These are phyloP conservation scores for Atrichornis clamosus DNA, from an alignment of 2,113 vertebrate species.

Conservation along the genomic window DNA sequence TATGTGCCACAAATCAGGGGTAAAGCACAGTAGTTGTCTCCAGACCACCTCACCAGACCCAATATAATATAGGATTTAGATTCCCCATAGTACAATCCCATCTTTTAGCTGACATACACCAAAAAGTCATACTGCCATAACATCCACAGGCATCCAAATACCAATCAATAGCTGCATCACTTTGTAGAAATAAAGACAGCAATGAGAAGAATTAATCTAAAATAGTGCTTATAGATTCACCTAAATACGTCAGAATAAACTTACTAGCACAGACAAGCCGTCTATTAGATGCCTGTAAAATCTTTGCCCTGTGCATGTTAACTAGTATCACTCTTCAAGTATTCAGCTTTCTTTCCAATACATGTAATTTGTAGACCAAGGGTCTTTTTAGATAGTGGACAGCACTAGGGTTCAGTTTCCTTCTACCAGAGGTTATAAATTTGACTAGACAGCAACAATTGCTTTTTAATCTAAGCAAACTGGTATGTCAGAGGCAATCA, in stretches of 20 bases:
- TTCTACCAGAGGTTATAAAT: constrained; percentile 71
- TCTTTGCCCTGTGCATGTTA: not conserved
- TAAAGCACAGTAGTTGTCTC: not conserved
- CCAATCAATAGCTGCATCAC: not conserved
- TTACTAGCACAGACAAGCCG: not conserved
- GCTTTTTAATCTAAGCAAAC: constrained; percentile 85
- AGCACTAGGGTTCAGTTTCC: constrained; percentile 59
- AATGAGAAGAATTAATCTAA: not conserved
- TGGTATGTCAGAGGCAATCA: constrained; percentile 76
- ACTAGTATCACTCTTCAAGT: not conserved
- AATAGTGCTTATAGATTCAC: not conserved
- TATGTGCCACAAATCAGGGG: not conserved
- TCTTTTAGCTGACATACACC: not conserved
- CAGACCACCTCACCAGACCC: not conserved
- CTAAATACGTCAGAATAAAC: not conserved
- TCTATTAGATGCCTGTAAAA: not conserved
- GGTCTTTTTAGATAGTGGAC: constrained; percentile 61
- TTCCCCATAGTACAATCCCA: not conserved
- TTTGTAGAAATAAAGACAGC: not conserved
- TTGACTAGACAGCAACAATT: constrained; percentile 74
- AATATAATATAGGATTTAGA: not conserved
- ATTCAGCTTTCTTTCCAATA: constrained; percentile 29
- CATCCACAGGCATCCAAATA: not conserved
- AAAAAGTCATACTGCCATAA: not conserved
- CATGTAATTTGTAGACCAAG: constrained; percentile 46